Conservation (phyloP, 2,797 vertebrate genomes). For the Sebastes nivosus region DNA sequence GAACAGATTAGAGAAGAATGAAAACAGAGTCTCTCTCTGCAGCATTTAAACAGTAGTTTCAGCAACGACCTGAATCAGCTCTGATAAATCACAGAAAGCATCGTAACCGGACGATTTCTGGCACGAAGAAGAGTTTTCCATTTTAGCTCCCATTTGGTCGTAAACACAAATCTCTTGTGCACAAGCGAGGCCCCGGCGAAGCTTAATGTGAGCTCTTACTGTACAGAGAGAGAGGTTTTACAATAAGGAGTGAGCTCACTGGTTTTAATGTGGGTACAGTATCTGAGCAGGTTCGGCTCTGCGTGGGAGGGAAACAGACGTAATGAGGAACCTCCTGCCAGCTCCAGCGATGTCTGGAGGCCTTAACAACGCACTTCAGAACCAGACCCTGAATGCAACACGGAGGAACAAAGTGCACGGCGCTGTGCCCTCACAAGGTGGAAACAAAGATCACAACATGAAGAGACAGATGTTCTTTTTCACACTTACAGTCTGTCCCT, state of each 20-base stretch:
- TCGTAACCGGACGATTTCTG: constrained; percentile 10
- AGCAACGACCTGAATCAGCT: background rate
- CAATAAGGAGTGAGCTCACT: constrained; percentile 16
- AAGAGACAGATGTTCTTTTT: background rate
- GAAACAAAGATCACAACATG: background rate
- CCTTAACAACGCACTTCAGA: background rate
- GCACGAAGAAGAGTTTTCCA: constrained; percentile 33
- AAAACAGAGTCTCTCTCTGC: constrained; percentile 4
- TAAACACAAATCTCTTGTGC: constrained; percentile 8
- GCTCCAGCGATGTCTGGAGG: background rate
- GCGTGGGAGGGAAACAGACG: constrained; percentile 1
- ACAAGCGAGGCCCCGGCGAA: background rate
- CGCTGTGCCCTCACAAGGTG: too few relatives aligned
- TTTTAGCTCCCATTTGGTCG: constrained; percentile 17
- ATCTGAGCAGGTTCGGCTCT: background rate
- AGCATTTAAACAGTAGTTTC: constrained; percentile 15
- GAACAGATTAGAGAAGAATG: background rate
- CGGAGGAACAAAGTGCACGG: background rate
- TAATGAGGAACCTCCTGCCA: constrained; percentile 20
- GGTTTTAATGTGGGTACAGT: constrained; percentile 21
- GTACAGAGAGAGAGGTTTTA: constrained; percentile 18
- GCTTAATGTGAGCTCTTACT: constrained; percentile 6
- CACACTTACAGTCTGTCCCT: background rate
- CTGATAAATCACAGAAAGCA: constrained; percentile 26
- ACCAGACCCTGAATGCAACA: constrained; percentile 2